phyloP scores from a whole-genome alignment of 2,888 invertebrate species.

The Oasisia sp. region DNA sequence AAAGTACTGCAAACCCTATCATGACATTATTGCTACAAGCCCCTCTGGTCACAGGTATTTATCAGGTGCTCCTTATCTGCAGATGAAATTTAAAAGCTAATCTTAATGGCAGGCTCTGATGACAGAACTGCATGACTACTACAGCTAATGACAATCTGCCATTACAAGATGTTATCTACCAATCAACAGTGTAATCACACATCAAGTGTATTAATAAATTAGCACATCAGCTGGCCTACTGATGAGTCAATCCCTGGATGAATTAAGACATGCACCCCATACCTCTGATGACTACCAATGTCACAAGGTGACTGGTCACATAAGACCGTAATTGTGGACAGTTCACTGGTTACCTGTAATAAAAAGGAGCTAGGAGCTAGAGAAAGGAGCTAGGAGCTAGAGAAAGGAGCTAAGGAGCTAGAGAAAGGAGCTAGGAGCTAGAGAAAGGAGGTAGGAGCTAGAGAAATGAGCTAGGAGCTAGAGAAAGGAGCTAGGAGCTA shows the following conservation, averaged over 20 bases:
- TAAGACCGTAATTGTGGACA: neutral
- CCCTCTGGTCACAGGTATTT: neutral
- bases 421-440: too few species aligned
- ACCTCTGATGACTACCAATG: neutral
- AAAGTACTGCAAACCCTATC: neutral
- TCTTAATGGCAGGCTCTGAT: too few species aligned
- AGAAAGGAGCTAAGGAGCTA: too few species aligned
- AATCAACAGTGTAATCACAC: neutral
- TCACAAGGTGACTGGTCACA: neutral
- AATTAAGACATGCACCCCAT: neutral
- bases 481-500: too few species aligned
- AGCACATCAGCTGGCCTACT: neutral
- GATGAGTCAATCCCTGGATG: neutral
- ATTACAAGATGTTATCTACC: neutral
- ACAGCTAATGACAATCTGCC: neutral
- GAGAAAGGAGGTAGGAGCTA: too few species aligned
- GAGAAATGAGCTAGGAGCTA: too few species aligned
- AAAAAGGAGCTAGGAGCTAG: neutral
- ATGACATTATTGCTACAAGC: neutral
- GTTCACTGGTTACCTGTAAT: neutral
- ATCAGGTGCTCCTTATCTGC: neutral
- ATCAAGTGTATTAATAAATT: neutral
- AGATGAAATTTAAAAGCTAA: neutral
- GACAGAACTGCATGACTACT: neutral
- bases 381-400: neutral